Percentiles rank a stretch among this genome's conserved stretches.
These are phyloP conservation scores for Lomographa bimaculata DNA, from an alignment of 2,888 invertebrate genomes.

Conservation along the genomic window DNA sequence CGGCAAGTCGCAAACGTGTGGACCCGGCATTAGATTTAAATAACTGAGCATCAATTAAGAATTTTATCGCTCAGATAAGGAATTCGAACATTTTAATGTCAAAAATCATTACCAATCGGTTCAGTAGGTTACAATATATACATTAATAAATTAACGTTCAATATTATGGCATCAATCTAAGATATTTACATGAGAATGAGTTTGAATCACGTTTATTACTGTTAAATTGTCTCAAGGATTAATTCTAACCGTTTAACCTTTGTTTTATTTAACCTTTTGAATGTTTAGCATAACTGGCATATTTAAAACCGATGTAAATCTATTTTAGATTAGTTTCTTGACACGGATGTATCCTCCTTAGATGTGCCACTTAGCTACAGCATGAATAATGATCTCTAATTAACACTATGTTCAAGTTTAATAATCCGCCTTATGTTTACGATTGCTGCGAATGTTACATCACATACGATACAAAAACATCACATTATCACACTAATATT, in stretches of 20 bases:
- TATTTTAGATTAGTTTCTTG: background rate
- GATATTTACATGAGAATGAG: slow-evolving; percentile 15
- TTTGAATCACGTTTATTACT: slow-evolving; percentile 1
- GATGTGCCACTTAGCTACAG: background rate
- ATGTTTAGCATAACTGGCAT: slow-evolving; percentile 14
- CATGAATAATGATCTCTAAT: too few species aligned
- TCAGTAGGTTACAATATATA: slow-evolving; percentile 8
- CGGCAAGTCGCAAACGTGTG: too few species aligned
- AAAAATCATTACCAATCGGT: slow-evolving; percentile 9
- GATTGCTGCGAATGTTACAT: too few species aligned
- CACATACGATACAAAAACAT: too few species aligned
- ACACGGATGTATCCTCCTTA: background rate
- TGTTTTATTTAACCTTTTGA: slow-evolving; percentile 19
- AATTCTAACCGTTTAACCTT: slow-evolving; percentile 11
- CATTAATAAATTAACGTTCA: slow-evolving; percentile 1
- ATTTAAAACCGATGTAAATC: slow-evolving; percentile 3
- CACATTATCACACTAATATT: too few species aligned
- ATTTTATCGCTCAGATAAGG: too few species aligned
- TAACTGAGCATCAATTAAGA: too few species aligned
- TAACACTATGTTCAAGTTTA: too few species aligned
- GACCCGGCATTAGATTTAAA: too few species aligned
- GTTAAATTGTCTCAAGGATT: slow-evolving; percentile 12
- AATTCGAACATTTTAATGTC: slow-evolving; percentile 19
- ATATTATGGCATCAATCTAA: too few species aligned
- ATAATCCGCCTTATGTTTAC: too few species aligned